These are phyloP conservation scores for Numenius phaeopus DNA, from an alignment of 2,797 vertebrate genomes.

Conservation along the genomic window DNA sequence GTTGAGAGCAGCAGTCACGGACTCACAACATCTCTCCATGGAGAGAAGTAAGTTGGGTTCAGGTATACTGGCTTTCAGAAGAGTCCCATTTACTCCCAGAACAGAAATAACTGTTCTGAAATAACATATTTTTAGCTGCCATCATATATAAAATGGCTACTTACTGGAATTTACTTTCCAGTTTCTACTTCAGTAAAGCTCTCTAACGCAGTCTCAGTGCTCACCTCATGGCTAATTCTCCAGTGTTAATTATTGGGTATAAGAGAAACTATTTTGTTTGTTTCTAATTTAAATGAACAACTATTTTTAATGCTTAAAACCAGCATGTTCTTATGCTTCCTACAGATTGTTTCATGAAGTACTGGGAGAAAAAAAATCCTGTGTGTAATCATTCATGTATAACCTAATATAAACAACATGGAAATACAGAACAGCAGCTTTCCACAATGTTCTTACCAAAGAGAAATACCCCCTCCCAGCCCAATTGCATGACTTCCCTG, in stretches of 20 bases:
- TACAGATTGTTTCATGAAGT: conserved; percentile 3
- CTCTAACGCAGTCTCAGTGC: neutral
- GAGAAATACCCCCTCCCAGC: conserved; percentile 30
- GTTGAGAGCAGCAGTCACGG: neutral
- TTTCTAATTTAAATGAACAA: neutral
- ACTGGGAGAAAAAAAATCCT: neutral
- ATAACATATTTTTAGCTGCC: neutral
- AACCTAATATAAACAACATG: conserved; percentile 21
- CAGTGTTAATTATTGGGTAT: neutral
- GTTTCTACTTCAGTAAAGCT: neutral
- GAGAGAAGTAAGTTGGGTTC: neutral
- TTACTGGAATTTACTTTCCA: neutral
- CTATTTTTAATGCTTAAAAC: conserved; percentile 12
- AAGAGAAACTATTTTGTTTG: conserved; percentile 31
- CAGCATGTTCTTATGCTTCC: neutral
- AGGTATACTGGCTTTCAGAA: neutral
- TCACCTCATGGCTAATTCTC: conserved; percentile 41
- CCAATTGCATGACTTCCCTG: conserved; percentile 20
- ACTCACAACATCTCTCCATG: neutral
- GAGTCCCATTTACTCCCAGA: neutral
- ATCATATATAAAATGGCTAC: neutral
- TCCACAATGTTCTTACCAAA: conserved; percentile 2
- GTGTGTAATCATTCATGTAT: conserved; percentile 15
- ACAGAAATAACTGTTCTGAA: neutral
- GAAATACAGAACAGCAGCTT: conserved; percentile 32